Percentiles rank a stretch among this genome's conserved stretches.
Conservation (phyloP, 2,888 invertebrate species). For the Toxonevra muliebris region DNA sequence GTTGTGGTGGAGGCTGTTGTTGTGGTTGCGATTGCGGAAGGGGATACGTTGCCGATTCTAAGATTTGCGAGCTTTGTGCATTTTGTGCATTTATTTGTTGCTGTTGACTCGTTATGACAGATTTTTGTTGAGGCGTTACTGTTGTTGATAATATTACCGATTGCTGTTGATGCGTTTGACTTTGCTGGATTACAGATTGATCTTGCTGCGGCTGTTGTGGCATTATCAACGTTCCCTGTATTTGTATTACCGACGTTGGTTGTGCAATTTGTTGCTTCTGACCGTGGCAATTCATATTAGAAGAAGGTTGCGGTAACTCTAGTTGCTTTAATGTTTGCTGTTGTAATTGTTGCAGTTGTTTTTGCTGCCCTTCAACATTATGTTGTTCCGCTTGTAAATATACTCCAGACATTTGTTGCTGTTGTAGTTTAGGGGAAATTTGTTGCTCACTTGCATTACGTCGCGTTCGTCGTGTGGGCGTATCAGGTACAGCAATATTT, state of each 20-base stretch:
- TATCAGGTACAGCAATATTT: no score
- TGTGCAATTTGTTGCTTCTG: slow-evolving; percentile 38
- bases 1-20: slow-evolving; percentile 10
- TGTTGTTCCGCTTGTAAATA: slow-evolving; percentile 12
- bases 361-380: background rate
- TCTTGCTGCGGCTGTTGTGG: slow-evolving; percentile 9
- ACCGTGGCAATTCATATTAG: slow-evolving; percentile 16
- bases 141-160: slow-evolving; percentile 19
- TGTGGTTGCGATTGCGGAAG: slow-evolving; percentile 45
- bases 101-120: slow-evolving; percentile 25
- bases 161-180: slow-evolving; percentile 28
- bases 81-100: slow-evolving; percentile 20
- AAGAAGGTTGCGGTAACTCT: slow-evolving; percentile 25
- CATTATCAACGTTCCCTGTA: slow-evolving; percentile 28
- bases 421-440: slow-evolving; percentile 14
- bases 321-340: slow-evolving; percentile 17
- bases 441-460: slow-evolving; percentile 25
- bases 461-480: slow-evolving; percentile 9
- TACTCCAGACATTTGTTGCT: slow-evolving; percentile 18
- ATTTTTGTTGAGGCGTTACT: slow-evolving; percentile 28
- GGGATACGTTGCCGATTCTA: slow-evolving; percentile 25
- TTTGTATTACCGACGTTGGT: slow-evolving; percentile 42
- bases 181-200: slow-evolving; percentile 13
- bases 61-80: slow-evolving; percentile 7
- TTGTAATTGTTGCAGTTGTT: slow-evolving; percentile 10